Percentiles rank a stretch among this genome's conserved stretches.
phyloP scores from a whole-genome alignment of 2,888 invertebrate genomes.

The Ischnura elegans region DNA sequence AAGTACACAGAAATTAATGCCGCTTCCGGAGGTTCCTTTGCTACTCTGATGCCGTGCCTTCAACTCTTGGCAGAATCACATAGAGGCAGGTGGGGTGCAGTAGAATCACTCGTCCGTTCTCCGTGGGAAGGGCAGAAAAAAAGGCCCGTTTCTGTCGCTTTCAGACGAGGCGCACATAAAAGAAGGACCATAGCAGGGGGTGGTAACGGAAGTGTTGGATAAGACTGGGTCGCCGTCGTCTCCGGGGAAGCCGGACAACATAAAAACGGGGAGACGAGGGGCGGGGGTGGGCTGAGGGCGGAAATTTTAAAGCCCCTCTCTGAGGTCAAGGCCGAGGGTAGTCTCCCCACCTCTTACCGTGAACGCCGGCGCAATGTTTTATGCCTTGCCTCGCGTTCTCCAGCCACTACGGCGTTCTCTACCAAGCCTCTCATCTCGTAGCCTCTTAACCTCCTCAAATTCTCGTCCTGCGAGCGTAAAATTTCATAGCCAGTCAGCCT shows the following conservation, averaged over 20 bases:
- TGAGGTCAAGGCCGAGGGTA: neutral
- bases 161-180: slow-evolving; percentile 3
- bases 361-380: neutral
- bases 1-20: neutral
- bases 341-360: neutral
- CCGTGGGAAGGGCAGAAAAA: neutral
- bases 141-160: neutral
- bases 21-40: neutral
- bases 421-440: neutral
- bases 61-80: too few relatives aligned
- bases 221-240: slow-evolving; percentile 22
- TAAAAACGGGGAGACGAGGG: neutral
- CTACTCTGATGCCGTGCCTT: neutral
- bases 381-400: neutral
- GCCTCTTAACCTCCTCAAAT: too few relatives aligned
- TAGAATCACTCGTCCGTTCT: neutral
- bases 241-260: neutral
- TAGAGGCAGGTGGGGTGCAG: neutral
- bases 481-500: too few relatives aligned
- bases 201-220: neutral
- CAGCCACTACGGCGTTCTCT: too few relatives aligned
- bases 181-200: neutral
- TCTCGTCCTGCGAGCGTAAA: too few relatives aligned
- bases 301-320: neutral
- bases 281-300: neutral